These are phyloP conservation scores for Eurystomus glaucurus DNA, from an alignment of 2,797 vertebrate species.

Conservation along the genomic window DNA sequence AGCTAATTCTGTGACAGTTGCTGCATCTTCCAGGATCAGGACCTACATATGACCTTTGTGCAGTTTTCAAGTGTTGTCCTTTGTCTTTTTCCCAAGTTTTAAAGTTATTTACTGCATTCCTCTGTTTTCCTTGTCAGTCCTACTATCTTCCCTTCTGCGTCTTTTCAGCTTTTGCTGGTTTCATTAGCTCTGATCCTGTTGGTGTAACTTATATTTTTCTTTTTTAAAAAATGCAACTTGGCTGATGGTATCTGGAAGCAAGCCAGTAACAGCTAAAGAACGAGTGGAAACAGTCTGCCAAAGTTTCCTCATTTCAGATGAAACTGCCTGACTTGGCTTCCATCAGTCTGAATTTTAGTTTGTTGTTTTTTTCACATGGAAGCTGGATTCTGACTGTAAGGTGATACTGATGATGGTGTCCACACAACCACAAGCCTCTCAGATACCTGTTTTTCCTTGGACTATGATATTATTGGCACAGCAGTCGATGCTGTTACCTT, in stretches of 20 bases:
- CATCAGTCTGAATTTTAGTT: neutral
- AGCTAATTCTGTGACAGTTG: neutral
- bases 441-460: neutral
- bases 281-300: neutral
- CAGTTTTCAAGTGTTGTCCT: neutral
- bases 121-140: neutral
- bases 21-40: neutral
- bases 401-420: neutral
- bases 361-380: neutral
- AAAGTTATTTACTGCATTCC: neutral
- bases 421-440: neutral
- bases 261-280: slow-evolving; percentile 16
- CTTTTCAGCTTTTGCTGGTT: neutral
- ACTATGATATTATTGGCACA: neutral
- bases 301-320: neutral
- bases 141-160: neutral
- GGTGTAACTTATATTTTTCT: neutral
- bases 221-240: neutral
- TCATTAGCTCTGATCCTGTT: neutral
- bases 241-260: neutral
- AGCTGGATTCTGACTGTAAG: neutral
- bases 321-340: neutral
- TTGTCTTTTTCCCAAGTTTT: neutral
- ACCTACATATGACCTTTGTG: accelerated
- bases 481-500: neutral